Evolutionary conservation across 2,113 vertebrate species (phyloP).

Genomic region (Pterophyllum scalare): DNA sequence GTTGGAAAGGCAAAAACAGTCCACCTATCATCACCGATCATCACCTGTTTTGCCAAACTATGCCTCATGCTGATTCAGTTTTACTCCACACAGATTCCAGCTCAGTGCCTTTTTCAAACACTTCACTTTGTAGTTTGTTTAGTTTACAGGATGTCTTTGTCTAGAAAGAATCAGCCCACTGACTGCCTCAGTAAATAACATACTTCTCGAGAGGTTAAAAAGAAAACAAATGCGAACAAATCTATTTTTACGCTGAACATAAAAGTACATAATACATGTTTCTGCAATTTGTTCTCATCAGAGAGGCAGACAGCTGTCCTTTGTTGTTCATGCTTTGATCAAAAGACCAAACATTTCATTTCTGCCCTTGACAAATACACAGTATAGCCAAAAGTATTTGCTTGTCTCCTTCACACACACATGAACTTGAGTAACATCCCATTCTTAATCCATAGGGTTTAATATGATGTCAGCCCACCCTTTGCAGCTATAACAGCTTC

Average conservation of each 20-base stretch:
- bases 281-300: conserved; percentile 37
- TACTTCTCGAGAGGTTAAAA: conserved; percentile 1
- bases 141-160: not conserved
- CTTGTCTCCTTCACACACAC: no score
- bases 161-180: not conserved
- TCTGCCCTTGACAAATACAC: not conserved
- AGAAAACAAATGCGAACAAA: conserved; percentile 8
- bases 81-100: conserved; percentile 26
- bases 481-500: no score
- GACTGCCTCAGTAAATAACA: not conserved
- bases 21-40: conserved; percentile 27
- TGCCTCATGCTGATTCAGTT: conserved; percentile 14
- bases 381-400: no score
- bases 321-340: conserved; percentile 29
- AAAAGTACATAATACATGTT: conserved; percentile 32
- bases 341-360: conserved; percentile 23
- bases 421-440: no score
- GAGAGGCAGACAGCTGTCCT: conserved; percentile 1
- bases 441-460: no score
- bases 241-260: conserved; percentile 14
- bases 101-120: not conserved
- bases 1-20: conserved; percentile 52
- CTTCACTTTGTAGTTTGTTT: not conserved
- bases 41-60: conserved; percentile 23
- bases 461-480: no score